Evolutionary conservation across 2,797 vertebrate genomes (phyloP).

Genomic region (Sebastes hubbsi): DNA sequence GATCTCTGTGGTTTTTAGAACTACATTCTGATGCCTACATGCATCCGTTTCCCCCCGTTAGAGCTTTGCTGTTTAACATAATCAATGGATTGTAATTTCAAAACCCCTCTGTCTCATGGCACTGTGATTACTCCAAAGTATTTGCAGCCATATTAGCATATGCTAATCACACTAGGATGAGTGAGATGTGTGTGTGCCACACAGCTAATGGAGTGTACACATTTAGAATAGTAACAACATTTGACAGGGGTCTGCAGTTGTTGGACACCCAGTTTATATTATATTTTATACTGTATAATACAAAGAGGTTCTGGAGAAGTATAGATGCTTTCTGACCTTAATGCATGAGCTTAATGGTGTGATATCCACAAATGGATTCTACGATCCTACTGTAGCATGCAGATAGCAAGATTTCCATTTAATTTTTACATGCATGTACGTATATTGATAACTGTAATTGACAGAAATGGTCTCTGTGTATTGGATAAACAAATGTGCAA

Average conservation of each 20-base stretch:
- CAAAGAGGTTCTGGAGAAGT: not conserved
- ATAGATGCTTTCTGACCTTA: not conserved
- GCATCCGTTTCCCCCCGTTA: slow-evolving; percentile 6
- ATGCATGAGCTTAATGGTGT: not conserved
- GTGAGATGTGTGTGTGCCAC: not conserved
- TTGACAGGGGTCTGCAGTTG: slow-evolving; percentile 4
- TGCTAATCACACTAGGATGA: slow-evolving; percentile 46
- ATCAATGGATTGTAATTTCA: slow-evolving; percentile 54
- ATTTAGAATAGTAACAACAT: slow-evolving; percentile 4
- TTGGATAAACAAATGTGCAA: not conserved
- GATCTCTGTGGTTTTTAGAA: slow-evolving; percentile 22
- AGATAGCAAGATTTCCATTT: not conserved
- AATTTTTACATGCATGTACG: not conserved
- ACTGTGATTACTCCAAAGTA: slow-evolving; percentile 53
- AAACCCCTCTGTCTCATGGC: slow-evolving; percentile 33
- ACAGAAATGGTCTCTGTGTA: not conserved
- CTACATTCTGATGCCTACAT: slow-evolving; percentile 1
- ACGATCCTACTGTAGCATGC: not conserved
- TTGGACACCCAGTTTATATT: not conserved
- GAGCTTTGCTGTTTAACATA: slow-evolving; percentile 42
- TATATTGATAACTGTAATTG: not conserved
- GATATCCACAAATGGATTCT: not conserved
- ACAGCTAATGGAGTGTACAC: not conserved
- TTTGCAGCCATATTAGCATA: slow-evolving; percentile 61
- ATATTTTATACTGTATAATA: not conserved